phyloP scores from a whole-genome alignment of 1,140 invertebrate species.

The Aphidius ervi region DNA sequence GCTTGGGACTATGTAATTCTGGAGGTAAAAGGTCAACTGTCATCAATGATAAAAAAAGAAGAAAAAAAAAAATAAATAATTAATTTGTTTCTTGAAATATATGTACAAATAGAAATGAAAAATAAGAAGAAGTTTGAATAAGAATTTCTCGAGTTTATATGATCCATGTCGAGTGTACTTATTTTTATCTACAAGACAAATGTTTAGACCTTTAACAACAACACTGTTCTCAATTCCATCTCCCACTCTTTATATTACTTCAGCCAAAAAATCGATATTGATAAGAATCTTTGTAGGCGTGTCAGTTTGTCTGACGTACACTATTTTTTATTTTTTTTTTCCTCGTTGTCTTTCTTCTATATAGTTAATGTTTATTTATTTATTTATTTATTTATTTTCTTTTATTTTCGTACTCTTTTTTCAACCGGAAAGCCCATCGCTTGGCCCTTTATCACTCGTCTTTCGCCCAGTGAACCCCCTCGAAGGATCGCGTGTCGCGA shows the following conservation, averaged over 20 bases:
- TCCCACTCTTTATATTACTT: background rate
- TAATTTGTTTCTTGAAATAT: too few species aligned
- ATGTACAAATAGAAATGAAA: too few species aligned
- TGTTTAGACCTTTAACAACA: constrained; percentile 6
- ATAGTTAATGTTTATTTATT: constrained; percentile 1
- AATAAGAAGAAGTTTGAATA: too few species aligned
- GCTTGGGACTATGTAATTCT: too few species aligned
- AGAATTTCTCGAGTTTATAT: background rate
- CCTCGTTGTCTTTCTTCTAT: background rate
- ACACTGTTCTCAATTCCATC: constrained; percentile 11
- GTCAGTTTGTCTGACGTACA: constrained; percentile 18
- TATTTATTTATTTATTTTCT: constrained; percentile 13
- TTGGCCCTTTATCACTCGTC: constrained; percentile 35
- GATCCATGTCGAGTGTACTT: constrained; percentile 6
- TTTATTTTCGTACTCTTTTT: constrained; percentile 18
- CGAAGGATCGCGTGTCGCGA: constrained; percentile 44
- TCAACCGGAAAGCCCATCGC: constrained; percentile 21
- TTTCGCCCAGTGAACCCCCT: constrained; percentile 16
- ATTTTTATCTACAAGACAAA: constrained; percentile 18
- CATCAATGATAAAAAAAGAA: too few species aligned
- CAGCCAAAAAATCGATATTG: constrained; percentile 11
- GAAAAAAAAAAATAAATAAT: too few species aligned
- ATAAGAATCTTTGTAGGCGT: constrained; percentile 20
- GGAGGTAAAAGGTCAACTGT: too few species aligned
- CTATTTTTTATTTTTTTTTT: constrained; percentile 5